Conservation (phyloP, 2,888 invertebrate species). For the Eueremaeus valkanovi region DNA sequence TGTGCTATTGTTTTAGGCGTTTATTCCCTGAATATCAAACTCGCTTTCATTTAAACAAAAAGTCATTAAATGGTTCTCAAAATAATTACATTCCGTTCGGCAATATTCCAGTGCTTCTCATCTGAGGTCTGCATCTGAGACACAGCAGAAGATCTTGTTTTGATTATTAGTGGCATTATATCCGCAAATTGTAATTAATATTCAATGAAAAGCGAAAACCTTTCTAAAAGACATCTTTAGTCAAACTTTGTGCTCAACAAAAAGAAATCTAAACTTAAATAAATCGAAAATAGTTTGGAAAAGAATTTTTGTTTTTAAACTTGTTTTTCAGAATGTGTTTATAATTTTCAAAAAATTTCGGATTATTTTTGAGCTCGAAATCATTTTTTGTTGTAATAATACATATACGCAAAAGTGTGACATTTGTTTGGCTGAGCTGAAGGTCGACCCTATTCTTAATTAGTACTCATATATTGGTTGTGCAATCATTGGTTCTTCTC, state of each 20-base stretch:
- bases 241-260: neutral
- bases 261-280: neutral
- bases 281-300: neutral
- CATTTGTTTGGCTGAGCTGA: neutral
- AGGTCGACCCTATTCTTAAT: slow-evolving; percentile 20
- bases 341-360: neutral
- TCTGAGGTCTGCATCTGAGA: no score
- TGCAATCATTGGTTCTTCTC: neutral
- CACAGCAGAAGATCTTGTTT: no score
- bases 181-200: no score
- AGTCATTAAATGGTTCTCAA: neutral
- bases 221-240: no score
- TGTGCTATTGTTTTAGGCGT: slow-evolving; percentile 16
- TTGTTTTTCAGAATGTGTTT: neutral
- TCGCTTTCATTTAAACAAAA: neutral
- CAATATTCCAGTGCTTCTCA: neutral
- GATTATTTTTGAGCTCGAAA: neutral
- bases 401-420: slow-evolving; percentile 1
- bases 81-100: neutral
- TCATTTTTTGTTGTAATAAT: neutral
- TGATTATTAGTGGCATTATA: no score
- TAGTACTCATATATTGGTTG: neutral
- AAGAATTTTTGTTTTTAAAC: neutral
- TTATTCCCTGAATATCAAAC: neutral
- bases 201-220: no score